Base-by-base conservation (phyloP, 1,140 invertebrate species). In the Drosophila prosaltans region DNA sequence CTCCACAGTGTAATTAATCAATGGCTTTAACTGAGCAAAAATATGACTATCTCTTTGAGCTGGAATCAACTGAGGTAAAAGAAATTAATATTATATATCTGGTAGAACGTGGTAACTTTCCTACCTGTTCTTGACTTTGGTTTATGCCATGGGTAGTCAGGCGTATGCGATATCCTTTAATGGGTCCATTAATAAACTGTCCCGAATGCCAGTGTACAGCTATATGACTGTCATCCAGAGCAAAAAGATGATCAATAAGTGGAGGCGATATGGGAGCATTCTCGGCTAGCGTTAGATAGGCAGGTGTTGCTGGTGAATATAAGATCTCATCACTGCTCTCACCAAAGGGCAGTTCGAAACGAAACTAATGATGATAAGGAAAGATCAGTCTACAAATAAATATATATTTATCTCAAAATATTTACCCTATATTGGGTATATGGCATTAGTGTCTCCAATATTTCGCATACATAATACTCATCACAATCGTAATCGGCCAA, bases 151-250 rank as follows among this genome's bases (percentile, higher is more conserved):
- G 36, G 77, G 88, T 95, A 94, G 94, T 96, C 95, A 90, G 95
- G 91, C 91, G 95, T 80, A 95, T 93, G 82, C 94, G 94, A 39
- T 90, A 91, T 64, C 94, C 94, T 78, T 94, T 94, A 73, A 98
- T 93, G 69, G 96, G 97, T 63, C 97, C 97, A 92, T 98, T 98
- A 26, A 96, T 95, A 88, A 97, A 97, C 9, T 94, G 94, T 10
- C 97, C 97, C 4, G 97, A 95, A 92, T 96, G 95, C 97, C 97
- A 98, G 74, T 95, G 96, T 10, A 98, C 94, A 65, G 96, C 96
- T 30, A 98, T 95, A 72, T 97, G 94, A 70, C 94, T 95, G n/a
- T 96, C 94, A 90, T 98, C 97, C 39, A 97, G 94, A 0, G 97
- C 95, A 32, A 96, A 94, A n/a, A 96, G 94, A 74, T 96, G 94